Evolutionary conservation across 2,888 invertebrate species (phyloP).

Genomic region (Plebejus argus): DNA sequence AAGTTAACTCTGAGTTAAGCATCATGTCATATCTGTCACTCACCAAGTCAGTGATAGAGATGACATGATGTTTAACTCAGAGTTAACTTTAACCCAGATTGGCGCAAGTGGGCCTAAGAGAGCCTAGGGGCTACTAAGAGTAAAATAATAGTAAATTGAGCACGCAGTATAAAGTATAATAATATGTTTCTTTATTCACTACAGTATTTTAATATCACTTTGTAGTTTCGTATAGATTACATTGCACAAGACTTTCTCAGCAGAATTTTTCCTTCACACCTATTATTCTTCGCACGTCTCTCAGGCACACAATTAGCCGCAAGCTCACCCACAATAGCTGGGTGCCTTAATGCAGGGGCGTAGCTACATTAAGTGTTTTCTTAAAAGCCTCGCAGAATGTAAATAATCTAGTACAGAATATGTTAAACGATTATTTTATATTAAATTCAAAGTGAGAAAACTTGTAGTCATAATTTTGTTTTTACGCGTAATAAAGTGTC

Average conservation of each 20-base stretch:
- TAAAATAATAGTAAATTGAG: no score
- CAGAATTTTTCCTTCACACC: conserved; percentile 33
- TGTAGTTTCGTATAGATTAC: not conserved
- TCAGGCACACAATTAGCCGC: conserved; percentile 57
- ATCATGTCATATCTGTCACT: no score
- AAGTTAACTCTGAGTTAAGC: no score
- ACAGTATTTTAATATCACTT: not conserved
- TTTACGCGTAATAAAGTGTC: not conserved
- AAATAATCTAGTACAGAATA: conserved; percentile 3
- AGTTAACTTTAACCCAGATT: no score
- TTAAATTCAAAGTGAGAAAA: conserved; percentile 2
- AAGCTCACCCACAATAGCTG: conserved; percentile 49
- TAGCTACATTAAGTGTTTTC: conserved; percentile 60
- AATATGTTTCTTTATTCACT: not conserved
- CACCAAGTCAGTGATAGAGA: no score
- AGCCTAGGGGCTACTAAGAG: no score
- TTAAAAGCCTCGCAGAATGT: conserved; percentile 41
- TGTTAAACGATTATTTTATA: conserved; percentile 9
- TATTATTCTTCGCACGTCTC: conserved; percentile 64
- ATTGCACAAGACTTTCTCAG: not conserved
- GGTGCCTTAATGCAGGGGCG: conserved; percentile 55
- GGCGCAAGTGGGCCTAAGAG: no score
- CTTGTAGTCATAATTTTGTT: conserved; percentile 5
- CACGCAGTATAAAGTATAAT: no score
- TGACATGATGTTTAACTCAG: no score